Evolutionary conservation across 2,113 vertebrate genomes (phyloP), one percentile per base, ranked within the genome.

Genomic region (Acrocephalus kingi): DNA sequence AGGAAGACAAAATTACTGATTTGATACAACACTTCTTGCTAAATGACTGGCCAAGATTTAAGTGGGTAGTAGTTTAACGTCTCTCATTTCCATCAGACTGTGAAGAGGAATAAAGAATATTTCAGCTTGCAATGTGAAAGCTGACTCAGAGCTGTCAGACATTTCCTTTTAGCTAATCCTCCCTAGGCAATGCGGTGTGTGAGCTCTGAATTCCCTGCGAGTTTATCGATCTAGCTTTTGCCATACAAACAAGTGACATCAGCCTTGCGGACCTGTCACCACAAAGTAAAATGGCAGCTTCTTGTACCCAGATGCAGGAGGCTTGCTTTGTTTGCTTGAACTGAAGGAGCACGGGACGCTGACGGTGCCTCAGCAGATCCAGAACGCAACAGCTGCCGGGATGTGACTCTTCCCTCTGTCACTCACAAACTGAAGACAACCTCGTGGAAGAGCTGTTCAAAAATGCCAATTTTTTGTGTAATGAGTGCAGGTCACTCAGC

Each of bases 81-180:
- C 75, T 83, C 78, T 95, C 78, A 82, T 96, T 93, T 90, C 89
- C 76, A 96, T 94, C 75, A 64, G 52, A 84, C 51, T 64, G 63
- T 39, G 85, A 94, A 96, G 89, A 43, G 86, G 85, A 76, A 89
- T 66, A 91, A 96, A 73, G 67, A 58, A 90, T 20, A 75, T 82
- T 91, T 95, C 39, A 18, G 84, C 95, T 84, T 85, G 84, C 64
- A 54, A 87, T 12, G 48, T 75, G 93, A 90, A 97, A 95, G 55
- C 72, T 93, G 96, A 92, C 90, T 94, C 33, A 72, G 80, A 89
- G 75, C 90, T 93, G 56, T 90, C 95, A 96, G 84, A 68, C 71
- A 51, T 78, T 84, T 96, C 80, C 84, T 84, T 64, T 93, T 59
- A 35, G 43, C 63, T 91, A 86, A 87, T 80, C 64, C 95, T 94